Evolutionary conservation across 2,888 invertebrate genomes (phyloP), one percentile per base, ranked within the genome.

Genomic region (Oeneis ivallda): DNA sequence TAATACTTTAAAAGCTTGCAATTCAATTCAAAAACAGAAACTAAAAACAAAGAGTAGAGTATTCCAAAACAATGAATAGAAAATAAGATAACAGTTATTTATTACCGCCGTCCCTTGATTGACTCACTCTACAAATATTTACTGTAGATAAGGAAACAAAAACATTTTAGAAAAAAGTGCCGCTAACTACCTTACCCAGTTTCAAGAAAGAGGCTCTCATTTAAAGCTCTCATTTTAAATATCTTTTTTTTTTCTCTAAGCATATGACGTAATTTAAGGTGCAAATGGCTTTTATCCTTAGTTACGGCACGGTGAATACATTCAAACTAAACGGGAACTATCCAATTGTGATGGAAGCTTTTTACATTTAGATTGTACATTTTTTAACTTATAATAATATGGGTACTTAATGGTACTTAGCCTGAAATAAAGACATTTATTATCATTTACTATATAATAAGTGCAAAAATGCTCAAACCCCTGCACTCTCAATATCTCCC

Each of bases 91-190:
- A 56, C 45, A 60, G 47, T 60, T 50, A 34, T 60, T 60, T 60
- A 32, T 60, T 39, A 39, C 50, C 10, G 26, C 43, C 17, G 60
- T 37, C 60, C 60, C 60, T 37, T 49, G 37, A 50, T 11, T 60
- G 60, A 60, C 60, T 60, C 60, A 60, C 49, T 49, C 34, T 17
- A 39, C 49, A 60, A 60, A 60, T 50, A 60, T 60, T 45, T 58
- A 58, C 17, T 34, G 32, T 32, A 57, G 57, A 57, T 57, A 58
- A 47, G 45, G 19, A 39, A 54, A 17, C 15, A 19, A 56, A 56
- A 19, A 17, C 39, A 19, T 41, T 56, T 7, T n/a, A 37, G 15
- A 56, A 26, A 41, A 56, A 41, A 41, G 56, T 56, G 54, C 37
- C 37, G 15, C 54, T 56, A 17, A 56, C 54, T 56, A 39, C 13